Evolutionary conservation across 2,888 invertebrate genomes (phyloP), one percentile per base, ranked within the genome.

Genomic region (Andrena dorsata): DNA sequence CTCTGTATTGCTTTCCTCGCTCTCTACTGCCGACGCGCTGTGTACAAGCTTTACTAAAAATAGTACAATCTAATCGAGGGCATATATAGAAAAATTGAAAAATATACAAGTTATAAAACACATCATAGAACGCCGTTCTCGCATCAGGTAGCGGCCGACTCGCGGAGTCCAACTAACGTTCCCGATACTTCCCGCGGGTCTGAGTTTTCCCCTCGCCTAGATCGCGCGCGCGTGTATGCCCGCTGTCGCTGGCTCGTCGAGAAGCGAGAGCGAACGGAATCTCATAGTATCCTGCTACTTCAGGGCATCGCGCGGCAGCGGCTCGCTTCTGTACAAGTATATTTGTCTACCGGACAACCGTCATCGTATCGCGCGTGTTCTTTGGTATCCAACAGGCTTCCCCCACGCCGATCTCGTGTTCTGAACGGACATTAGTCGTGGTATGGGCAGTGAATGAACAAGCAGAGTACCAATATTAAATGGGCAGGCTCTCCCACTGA

Each of bases 371-470:
- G 78, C 84, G 71, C 75, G 64, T 35, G 56, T 76, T 84, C 87
- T 90, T 91, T 89, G 91, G 89, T 89, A 87, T 88, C 86, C 89
- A 85, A 89, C 86, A 86, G 79, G 73, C 68, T 84, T 81, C 74
- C 41, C 69, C 77, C 82, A 80, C 81, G 71, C 58, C 35, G 74
- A 82, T 83, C 64, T 80, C 82, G 76, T 80, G 61, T 82, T 81
- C 23, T 80, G 83, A 84, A 84, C 79, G 80, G 84, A 84, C 75
- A 83, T 83, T 88, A 86, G 77, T 89, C 82, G 85, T 80, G 77
- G 73, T 80, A 86, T 86, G 86, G 92, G 92, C 92, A 92, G 92
- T 92, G 91, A 92, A 85, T 87, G 88, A 87, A 89, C 80, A 87
- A 89, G 80, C 85, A 82, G 23, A 90, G 75, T 85, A 85, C 84